Evolutionary conservation across 2,888 invertebrate genomes (phyloP).

Genomic region (Cylloceria caligata): DNA sequence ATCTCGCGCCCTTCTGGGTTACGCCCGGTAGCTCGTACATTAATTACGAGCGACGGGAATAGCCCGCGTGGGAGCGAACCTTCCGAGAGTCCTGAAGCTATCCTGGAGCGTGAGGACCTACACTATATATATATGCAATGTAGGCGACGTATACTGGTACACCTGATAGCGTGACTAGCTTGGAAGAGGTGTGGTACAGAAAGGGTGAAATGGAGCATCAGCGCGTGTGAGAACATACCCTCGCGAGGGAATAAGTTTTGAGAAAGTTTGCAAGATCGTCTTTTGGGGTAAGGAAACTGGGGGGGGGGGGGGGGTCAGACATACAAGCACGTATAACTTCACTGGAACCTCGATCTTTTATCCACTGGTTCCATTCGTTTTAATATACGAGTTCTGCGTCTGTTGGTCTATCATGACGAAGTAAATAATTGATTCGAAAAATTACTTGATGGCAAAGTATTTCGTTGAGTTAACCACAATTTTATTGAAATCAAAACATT

Average conservation of each 20-base stretch:
- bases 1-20: constrained; percentile 63
- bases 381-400: background rate
- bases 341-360: background rate
- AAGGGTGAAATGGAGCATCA: constrained; percentile 63
- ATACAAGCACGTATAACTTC: background rate
- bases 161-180: constrained; percentile 20
- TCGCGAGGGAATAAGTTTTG: constrained; percentile 4
- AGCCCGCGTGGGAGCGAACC: constrained; percentile 61
- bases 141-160: background rate
- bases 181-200: constrained; percentile 24
- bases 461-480: too few species aligned
- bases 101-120: constrained; percentile 17
- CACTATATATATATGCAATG: background rate
- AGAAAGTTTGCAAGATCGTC: constrained; percentile 33
- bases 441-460: too few species aligned
- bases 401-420: background rate
- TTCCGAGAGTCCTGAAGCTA: constrained; percentile 29
- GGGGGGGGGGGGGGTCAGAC: background rate
- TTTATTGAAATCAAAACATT: too few species aligned
- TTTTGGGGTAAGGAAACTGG: background rate
- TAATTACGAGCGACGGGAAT: constrained; percentile 66
- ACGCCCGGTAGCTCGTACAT: constrained; percentile 64
- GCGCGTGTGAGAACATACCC: constrained; percentile 46
- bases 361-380: background rate
- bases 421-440: background rate